These are phyloP conservation scores for Cryptophagus acutangulus DNA, from an alignment of 2,888 invertebrate species.

Conservation along the genomic window DNA sequence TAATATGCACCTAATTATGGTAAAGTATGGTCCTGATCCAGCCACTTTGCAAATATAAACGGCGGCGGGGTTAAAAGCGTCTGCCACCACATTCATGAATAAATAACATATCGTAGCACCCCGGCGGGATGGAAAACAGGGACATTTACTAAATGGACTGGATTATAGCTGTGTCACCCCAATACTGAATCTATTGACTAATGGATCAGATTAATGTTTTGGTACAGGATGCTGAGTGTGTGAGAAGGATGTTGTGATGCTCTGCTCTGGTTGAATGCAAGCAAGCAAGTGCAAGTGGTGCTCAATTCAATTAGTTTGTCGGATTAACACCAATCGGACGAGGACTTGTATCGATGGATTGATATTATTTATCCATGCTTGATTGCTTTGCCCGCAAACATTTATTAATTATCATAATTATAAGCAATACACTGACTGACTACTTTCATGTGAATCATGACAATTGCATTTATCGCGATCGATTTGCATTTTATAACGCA, in stretches of 20 bases:
- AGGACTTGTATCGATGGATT: background rate
- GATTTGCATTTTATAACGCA: too few species aligned
- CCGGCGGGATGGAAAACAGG: constrained; percentile 20
- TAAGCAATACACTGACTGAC: too few species aligned
- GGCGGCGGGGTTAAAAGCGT: constrained; percentile 47
- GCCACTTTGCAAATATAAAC: constrained; percentile 43
- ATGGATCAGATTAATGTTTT: constrained; percentile 23
- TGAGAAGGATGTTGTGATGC: constrained; percentile 6
- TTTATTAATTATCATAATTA: too few species aligned
- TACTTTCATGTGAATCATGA: too few species aligned
- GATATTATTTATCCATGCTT: too few species aligned
- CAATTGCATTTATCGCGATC: too few species aligned
- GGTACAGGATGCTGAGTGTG: constrained; percentile 6
- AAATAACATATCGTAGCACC: constrained; percentile 39
- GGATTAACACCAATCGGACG: constrained; percentile 33
- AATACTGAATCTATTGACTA: constrained; percentile 20
- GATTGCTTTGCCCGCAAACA: too few species aligned
- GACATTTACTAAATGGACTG: constrained; percentile 46
- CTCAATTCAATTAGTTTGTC: constrained; percentile 38
- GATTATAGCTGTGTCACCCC: constrained; percentile 44
- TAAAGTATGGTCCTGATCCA: constrained; percentile 35
- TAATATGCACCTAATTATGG: constrained; percentile 35
- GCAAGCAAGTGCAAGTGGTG: constrained; percentile 37
- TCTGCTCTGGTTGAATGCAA: constrained; percentile 15
- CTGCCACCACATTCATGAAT: constrained; percentile 47